These are phyloP conservation scores for Ormyrus nitidulus DNA, from an alignment of 2,888 invertebrate genomes.

Conservation along the genomic window DNA sequence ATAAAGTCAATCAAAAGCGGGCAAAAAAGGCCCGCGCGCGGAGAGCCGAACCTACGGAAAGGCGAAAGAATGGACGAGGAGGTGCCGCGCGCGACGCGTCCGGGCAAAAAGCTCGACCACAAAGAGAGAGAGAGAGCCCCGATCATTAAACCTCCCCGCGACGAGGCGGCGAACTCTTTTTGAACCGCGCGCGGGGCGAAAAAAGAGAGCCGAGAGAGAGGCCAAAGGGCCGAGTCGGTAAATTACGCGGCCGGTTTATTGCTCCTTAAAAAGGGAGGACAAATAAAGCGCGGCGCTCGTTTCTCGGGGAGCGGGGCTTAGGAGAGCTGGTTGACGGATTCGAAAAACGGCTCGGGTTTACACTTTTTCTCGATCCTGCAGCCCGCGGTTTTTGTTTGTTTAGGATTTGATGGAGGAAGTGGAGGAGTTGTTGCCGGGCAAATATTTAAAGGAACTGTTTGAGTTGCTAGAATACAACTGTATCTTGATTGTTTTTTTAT, in stretches of 20 bases:
- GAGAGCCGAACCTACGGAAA: too few relatives aligned
- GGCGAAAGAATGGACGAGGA: too few relatives aligned
- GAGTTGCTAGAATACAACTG: too few relatives aligned
- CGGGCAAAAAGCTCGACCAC: slow-evolving; percentile 19
- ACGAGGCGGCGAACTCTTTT: slow-evolving; percentile 13
- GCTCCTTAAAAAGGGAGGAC: background rate
- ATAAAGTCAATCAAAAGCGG: background rate
- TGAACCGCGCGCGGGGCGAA: background rate
- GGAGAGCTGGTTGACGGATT: too few relatives aligned
- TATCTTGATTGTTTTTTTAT: too few relatives aligned
- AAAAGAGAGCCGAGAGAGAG: background rate
- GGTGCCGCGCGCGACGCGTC: background rate
- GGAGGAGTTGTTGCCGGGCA: too few relatives aligned
- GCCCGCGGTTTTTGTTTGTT: too few relatives aligned
- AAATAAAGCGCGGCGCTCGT: background rate
- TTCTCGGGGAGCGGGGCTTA: background rate
- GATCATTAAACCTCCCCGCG: slow-evolving; percentile 46
- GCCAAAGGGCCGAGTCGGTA: slow-evolving; percentile 24
- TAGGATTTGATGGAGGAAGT: too few relatives aligned
- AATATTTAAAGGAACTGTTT: too few relatives aligned
- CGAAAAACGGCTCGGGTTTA: too few relatives aligned
- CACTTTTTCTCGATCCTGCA: too few relatives aligned
- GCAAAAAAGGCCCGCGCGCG: too few relatives aligned
- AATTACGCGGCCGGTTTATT: slow-evolving; percentile 39
- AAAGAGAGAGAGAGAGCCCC: slow-evolving; percentile 7